These are phyloP conservation scores for Globia sparganii DNA, from an alignment of 2,888 invertebrate species.

Conservation along the genomic window DNA sequence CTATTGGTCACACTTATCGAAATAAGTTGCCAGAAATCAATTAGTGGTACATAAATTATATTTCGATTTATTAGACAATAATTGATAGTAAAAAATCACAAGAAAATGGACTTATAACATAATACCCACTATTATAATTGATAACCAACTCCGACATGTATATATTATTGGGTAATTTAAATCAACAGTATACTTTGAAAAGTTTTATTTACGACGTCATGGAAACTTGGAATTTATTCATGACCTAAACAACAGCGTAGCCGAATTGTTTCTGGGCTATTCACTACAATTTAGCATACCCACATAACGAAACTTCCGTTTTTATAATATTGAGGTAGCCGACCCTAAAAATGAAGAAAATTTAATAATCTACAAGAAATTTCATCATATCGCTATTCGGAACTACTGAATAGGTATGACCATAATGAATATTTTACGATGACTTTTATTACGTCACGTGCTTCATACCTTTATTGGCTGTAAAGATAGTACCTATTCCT, in stretches of 20 bases:
- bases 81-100: no score
- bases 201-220: slow-evolving; percentile 36
- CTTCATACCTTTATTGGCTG: slow-evolving; percentile 52
- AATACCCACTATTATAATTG: no score
- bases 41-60: no score
- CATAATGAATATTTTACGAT: slow-evolving; percentile 63
- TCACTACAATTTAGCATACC: slow-evolving; percentile 58
- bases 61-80: no score
- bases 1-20: no score
- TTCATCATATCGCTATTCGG: slow-evolving; percentile 45
- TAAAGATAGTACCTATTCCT: slow-evolving; percentile 43
- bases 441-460: slow-evolving; percentile 54
- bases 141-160: no score
- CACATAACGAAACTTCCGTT: slow-evolving; percentile 62
- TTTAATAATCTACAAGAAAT: slow-evolving; percentile 65
- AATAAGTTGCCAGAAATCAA: no score
- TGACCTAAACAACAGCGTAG: slow-evolving; percentile 47
- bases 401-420: slow-evolving; percentile 54
- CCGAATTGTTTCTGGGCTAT: slow-evolving; percentile 57
- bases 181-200: slow-evolving; percentile 10
- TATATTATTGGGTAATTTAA: neutral
- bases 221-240: slow-evolving; percentile 56
- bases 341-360: slow-evolving; percentile 64
- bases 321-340: slow-evolving; percentile 53
- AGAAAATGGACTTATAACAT: no score